These are phyloP conservation scores for Eucidaris tribuloides DNA, from an alignment of 35 echinoderm and acorn worm genomes.

Conservation along the genomic window DNA sequence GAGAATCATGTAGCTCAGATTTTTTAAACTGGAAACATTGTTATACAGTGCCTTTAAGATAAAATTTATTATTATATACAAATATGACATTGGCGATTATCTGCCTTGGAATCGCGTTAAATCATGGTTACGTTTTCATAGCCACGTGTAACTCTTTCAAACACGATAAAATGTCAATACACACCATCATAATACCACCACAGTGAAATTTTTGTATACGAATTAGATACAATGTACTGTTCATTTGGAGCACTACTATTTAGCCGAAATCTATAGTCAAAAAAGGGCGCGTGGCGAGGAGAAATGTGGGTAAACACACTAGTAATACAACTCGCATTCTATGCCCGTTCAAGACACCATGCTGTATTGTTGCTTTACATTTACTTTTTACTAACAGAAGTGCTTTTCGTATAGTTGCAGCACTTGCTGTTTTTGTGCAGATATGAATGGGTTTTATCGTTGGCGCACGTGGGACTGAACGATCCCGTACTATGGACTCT, in stretches of 20 bases:
- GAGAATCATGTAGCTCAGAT: background rate
- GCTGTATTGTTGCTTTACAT: background rate
- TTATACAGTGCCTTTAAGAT: background rate
- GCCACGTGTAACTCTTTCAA: slow-evolving; percentile 5
- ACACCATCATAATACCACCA: background rate
- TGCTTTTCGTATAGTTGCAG: background rate
- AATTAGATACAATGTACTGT: slow-evolving; percentile 3
- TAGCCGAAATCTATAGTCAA: background rate
- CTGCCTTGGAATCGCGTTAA: no score
- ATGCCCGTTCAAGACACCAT: background rate
- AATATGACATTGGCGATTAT: no score
- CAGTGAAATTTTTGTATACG: slow-evolving; percentile 6
- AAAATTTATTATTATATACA: no score
- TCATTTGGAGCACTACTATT: background rate
- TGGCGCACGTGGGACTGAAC: background rate
- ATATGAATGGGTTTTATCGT: slow-evolving; percentile 9
- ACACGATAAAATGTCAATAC: slow-evolving; percentile 25
- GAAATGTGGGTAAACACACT: background rate
- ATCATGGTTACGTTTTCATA: background rate
- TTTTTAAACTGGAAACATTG: background rate
- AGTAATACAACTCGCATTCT: slow-evolving; percentile 6
- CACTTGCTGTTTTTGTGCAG: background rate
- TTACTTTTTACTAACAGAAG: background rate
- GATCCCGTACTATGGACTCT: background rate
- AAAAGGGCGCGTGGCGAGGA: background rate